Conservation (phyloP, 2,888 invertebrate species). For the Tubiluchus corallicola region DNA sequence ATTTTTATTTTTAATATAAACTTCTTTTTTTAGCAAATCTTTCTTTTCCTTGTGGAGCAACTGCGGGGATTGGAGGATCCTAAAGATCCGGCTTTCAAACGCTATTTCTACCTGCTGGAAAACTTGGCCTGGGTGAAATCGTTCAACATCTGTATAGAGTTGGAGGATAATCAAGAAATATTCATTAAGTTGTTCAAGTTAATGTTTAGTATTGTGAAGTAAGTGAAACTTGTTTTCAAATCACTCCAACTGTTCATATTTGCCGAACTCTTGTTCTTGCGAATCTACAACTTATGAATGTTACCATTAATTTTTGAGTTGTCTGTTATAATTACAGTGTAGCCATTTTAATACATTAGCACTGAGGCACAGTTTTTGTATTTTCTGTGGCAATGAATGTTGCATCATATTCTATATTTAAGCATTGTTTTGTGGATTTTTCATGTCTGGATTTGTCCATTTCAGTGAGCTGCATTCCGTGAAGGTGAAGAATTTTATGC, state of each 20-base stretch:
- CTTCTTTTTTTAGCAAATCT: conserved; percentile 27
- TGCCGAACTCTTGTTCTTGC: too few species aligned
- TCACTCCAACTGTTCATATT: too few species aligned
- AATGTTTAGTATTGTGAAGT: conserved; percentile 92
- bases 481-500: conserved; percentile 88
- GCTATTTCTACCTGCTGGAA: conserved; percentile 89
- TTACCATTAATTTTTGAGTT: too few species aligned
- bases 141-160: conserved; percentile 94
- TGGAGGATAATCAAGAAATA: conserved; percentile 92
- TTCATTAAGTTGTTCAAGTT: conserved; percentile 79
- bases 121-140: conserved; percentile 94
- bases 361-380: too few species aligned
- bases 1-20: neutral
- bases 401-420: too few species aligned
- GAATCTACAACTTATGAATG: too few species aligned
- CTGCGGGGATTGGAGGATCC: conserved; percentile 81
- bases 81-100: conserved; percentile 88
- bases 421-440: too few species aligned
- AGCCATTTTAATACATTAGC: too few species aligned
- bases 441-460: too few species aligned
- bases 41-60: conserved; percentile 83
- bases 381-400: too few species aligned
- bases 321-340: too few species aligned
- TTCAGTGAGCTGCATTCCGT: conserved; percentile 86
- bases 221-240: conserved; percentile 36